Evolutionary conservation across 2,888 invertebrate genomes (phyloP).

Genomic region (Parelbella ahira): DNA sequence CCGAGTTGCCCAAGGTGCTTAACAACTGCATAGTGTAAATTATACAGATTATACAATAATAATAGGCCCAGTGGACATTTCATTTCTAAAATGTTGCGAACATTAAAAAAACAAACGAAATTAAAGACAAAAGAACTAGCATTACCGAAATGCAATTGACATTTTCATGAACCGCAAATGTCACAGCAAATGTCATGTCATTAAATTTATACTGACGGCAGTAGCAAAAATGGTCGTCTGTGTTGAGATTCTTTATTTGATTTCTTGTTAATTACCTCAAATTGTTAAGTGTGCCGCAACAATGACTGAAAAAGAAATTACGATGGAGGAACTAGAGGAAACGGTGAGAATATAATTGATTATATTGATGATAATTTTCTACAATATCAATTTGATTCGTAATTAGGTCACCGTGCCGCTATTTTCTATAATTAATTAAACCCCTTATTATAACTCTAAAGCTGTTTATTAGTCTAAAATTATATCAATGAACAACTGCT

Average conservation of each 20-base stretch:
- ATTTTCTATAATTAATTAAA: slow-evolving; percentile 32
- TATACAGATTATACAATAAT: no score
- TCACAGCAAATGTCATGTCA: slow-evolving; percentile 5
- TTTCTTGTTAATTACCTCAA: slow-evolving; percentile 40
- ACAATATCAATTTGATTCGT: slow-evolving; percentile 20
- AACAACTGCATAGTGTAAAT: no score
- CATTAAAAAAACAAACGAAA: no score
- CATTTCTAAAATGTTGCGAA: no score
- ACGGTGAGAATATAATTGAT: slow-evolving; percentile 49
- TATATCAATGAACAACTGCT: background rate
- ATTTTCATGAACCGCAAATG: no score
- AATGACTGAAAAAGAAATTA: slow-evolving; percentile 67
- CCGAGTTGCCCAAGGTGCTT: no score
- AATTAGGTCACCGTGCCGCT: slow-evolving; percentile 59
- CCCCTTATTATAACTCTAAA: slow-evolving; percentile 4
- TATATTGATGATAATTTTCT: slow-evolving; percentile 10
- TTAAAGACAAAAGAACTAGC: background rate
- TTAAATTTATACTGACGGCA: no score
- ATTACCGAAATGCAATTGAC: background rate
- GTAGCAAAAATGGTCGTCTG: slow-evolving; percentile 46
- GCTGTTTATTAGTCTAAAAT: background rate
- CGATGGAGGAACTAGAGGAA: slow-evolving; percentile 68
- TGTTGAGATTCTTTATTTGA: slow-evolving; percentile 36
- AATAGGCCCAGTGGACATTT: no score
- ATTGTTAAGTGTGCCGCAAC: slow-evolving; percentile 37